These are phyloP conservation scores for Flabesymbios commensalis DNA, from an alignment of 2,888 invertebrate species.

Conservation along the genomic window DNA sequence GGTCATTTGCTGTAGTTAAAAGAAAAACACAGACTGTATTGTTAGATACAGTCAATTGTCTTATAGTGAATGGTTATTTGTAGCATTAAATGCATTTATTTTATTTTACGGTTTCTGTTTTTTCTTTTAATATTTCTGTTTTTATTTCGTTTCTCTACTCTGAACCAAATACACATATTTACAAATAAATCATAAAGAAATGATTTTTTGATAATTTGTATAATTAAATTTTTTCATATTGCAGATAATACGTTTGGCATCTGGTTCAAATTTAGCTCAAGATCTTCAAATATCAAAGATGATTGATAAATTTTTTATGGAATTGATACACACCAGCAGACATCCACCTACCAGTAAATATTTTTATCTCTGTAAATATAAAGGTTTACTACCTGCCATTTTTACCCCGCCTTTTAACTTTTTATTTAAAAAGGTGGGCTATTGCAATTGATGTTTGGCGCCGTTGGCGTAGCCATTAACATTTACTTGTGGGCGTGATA, in stretches of 20 bases:
- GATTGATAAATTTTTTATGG: slow-evolving; percentile 52
- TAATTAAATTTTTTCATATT: slow-evolving; percentile 10
- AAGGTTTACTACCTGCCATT: not conserved
- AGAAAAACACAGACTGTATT: too few species aligned
- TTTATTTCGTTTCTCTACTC: too few species aligned
- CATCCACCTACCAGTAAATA: slow-evolving; percentile 47
- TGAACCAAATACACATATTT: not conserved
- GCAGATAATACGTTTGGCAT: slow-evolving; percentile 47
- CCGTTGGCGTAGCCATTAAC: too few species aligned
- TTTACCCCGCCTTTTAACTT: too few species aligned
- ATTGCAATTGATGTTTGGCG: too few species aligned
- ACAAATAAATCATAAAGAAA: not conserved
- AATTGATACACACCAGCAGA: slow-evolving; percentile 49
- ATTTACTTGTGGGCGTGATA: too few species aligned
- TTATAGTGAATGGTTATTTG: too few species aligned
- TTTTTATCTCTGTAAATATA: not conserved
- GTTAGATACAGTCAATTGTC: too few species aligned
- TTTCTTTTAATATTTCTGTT: not conserved
- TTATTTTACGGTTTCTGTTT: not conserved
- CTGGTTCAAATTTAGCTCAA: slow-evolving; percentile 44
- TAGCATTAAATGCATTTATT: too few species aligned
- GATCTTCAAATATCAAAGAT: slow-evolving; percentile 49
- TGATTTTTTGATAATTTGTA: not conserved
- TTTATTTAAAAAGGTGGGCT: too few species aligned
- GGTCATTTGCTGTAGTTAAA: too few species aligned